Percentiles rank a stretch among this genome's conserved stretches.
Evolutionary conservation across 2,797 vertebrate genomes (phyloP).

Genomic region (Mormyrus proboscirostris): DNA sequence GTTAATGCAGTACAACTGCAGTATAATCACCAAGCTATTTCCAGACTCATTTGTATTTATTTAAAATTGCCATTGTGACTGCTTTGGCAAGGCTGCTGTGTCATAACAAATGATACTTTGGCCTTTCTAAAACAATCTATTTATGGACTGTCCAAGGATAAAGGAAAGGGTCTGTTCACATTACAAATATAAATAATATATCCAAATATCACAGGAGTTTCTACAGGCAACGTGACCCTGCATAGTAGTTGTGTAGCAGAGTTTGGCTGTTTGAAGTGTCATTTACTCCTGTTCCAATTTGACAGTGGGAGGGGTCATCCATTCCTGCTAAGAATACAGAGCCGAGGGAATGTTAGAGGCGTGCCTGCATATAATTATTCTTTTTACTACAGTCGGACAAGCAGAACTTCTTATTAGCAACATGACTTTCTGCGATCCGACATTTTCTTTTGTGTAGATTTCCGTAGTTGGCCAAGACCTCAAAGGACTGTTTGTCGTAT

Average conservation of each 20-base stretch:
- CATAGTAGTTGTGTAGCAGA: constrained; percentile 38
- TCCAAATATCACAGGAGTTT: constrained; percentile 4
- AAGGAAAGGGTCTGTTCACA: neutral
- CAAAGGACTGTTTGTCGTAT: constrained; percentile 27
- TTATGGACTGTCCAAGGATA: neutral
- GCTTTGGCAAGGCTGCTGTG: neutral
- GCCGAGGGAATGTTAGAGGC: constrained; percentile 28
- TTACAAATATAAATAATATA: constrained; percentile 14
- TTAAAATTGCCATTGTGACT: neutral
- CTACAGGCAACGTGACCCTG: constrained; percentile 9
- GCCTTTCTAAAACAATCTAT: constrained; percentile 14
- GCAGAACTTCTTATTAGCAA: neutral
- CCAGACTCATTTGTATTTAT: neutral
- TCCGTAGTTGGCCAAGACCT: neutral
- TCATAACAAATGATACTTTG: constrained; percentile 7
- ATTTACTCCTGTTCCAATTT: constrained; percentile 46
- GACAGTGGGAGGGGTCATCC: constrained; percentile 34
- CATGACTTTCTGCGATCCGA: neutral
- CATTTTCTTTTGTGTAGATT: neutral
- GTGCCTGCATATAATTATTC: neutral
- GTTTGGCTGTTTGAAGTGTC: constrained; percentile 30
- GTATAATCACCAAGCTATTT: neutral
- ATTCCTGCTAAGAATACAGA: constrained; percentile 47
- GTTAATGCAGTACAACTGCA: neutral
- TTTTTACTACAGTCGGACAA: neutral